phyloP scores from a whole-genome alignment of 2,797 vertebrate genomes.

The Gobio occitaniae region DNA sequence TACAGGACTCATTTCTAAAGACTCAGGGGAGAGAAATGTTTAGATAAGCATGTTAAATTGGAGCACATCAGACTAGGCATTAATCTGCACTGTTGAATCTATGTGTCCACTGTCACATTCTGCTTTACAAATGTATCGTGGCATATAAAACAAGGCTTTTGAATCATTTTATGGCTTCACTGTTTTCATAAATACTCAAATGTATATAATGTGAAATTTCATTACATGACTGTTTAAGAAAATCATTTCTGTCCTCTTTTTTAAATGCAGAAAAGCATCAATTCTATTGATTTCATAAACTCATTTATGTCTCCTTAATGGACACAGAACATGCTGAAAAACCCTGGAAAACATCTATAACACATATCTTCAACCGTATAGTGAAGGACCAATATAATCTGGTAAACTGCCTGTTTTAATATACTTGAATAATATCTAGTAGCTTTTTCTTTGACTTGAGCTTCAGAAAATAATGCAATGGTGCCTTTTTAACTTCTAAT shows the following conservation, averaged over 20 bases:
- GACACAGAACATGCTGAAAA: neutral
- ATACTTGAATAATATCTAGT: neutral
- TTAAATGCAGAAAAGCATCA: neutral
- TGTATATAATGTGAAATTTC: neutral
- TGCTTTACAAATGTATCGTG: neutral
- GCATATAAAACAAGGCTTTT: neutral
- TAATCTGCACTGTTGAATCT: slow-evolving; percentile 7
- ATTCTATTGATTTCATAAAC: neutral
- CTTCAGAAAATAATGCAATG: neutral
- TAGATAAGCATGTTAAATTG: slow-evolving; percentile 31
- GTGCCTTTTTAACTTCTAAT: neutral
- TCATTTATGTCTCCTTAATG: neutral
- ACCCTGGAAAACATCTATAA: neutral
- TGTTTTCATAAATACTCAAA: slow-evolving; percentile 2
- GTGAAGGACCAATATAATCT: neutral
- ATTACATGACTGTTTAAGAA: neutral
- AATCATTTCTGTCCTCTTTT: neutral
- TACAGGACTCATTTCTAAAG: slow-evolving; percentile 30
- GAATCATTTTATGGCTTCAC: neutral
- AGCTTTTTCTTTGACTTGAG: neutral
- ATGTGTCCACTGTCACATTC: neutral
- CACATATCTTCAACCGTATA: neutral
- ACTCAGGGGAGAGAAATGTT: slow-evolving; percentile 1
- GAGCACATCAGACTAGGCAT: neutral
- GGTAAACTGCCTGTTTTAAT: neutral